Evolutionary conservation across 2,888 invertebrate genomes (phyloP).

Genomic region (Clostera curtula): DNA sequence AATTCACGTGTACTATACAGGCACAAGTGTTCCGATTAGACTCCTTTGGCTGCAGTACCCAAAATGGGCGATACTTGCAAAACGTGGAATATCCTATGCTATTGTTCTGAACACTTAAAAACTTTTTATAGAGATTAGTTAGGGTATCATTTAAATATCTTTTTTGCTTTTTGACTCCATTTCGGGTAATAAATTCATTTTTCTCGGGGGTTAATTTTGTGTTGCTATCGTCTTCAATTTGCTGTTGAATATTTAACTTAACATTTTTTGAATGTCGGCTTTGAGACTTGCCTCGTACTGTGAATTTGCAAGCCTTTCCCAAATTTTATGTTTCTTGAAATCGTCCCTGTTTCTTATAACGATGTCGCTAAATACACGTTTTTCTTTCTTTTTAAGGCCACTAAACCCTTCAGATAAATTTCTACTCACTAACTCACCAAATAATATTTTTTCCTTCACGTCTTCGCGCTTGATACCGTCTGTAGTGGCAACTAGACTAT

Average conservation of each 20-base stretch:
- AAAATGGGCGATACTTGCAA: constrained; percentile 13
- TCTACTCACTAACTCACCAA: too few relatives aligned
- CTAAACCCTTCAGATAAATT: too few relatives aligned
- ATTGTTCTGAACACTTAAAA: constrained; percentile 3
- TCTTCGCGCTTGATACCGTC: too few relatives aligned
- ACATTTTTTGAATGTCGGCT: not conserved
- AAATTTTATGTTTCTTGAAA: not conserved
- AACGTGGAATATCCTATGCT: constrained; percentile 10
- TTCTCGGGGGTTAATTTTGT: not conserved
- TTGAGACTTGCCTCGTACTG: too few relatives aligned
- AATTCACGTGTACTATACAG: constrained; percentile 13
- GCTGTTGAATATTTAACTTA: not conserved
- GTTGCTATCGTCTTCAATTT: not conserved
- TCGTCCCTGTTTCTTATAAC: not conserved
- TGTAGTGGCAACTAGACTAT: too few relatives aligned
- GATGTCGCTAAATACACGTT: not conserved
- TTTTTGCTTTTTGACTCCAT: constrained; percentile 8
- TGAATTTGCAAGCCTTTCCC: not conserved
- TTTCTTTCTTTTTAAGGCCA: not conserved
- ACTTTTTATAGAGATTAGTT: constrained; percentile 8
- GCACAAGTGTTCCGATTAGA: constrained; percentile 9
- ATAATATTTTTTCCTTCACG: too few relatives aligned
- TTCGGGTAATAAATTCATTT: not conserved
- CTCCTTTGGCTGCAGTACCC: constrained; percentile 11
- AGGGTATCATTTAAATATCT: constrained; percentile 8